Conservation (phyloP, 2,113 vertebrate species). For the Gymnogyps californianus region DNA sequence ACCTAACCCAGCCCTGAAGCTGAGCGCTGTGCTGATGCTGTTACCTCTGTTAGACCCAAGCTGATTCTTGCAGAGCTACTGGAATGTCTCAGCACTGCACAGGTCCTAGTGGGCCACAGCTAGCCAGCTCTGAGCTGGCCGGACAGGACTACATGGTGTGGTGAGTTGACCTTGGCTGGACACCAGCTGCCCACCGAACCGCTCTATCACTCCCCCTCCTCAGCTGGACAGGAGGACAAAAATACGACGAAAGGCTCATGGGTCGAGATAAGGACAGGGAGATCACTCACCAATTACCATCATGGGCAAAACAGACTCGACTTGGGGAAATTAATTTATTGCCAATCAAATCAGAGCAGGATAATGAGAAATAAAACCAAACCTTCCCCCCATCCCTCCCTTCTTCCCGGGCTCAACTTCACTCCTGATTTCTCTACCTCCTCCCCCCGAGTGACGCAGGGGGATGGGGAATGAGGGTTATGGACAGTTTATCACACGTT, state of each 20-base stretch:
- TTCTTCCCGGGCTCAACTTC: too few species aligned
- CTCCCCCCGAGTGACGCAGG: too few species aligned
- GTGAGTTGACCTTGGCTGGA: background rate
- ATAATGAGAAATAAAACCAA: too few species aligned
- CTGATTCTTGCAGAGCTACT: background rate
- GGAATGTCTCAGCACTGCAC: background rate
- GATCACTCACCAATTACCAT: background rate
- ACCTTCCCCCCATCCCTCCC: too few species aligned
- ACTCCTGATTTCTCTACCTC: too few species aligned
- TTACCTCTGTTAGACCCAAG: background rate
- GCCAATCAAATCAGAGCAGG: too few species aligned
- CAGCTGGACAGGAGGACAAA: background rate
- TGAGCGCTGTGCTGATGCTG: background rate
- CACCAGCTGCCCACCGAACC: background rate
- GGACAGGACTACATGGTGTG: background rate
- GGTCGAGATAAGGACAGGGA: background rate
- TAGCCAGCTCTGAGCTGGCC: background rate
- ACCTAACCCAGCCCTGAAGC: background rate
- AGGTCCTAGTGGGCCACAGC: background rate
- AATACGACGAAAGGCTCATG: background rate
- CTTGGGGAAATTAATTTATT: too few species aligned
- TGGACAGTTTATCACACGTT: too few species aligned
- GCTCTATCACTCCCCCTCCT: background rate
- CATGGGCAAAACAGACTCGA: too few species aligned
- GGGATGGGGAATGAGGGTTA: too few species aligned